Percentiles rank a stretch among this genome's conserved stretches.
phyloP scores from a whole-genome alignment of 2,888 invertebrate species.

The Acanthosepion esculentum region DNA sequence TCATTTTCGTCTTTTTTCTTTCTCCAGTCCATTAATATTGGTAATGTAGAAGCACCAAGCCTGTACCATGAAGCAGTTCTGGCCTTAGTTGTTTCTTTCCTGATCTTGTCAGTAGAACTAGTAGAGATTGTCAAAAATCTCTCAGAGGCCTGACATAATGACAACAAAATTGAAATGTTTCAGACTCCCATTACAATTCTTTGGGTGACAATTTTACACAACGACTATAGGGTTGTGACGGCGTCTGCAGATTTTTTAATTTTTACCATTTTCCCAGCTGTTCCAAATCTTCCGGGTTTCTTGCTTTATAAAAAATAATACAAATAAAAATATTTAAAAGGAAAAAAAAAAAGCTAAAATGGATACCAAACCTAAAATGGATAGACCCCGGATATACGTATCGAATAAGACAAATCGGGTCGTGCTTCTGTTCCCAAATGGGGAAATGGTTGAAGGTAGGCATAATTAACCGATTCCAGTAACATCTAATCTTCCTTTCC shows the following conservation, averaged over 20 bases:
- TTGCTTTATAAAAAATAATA: background rate
- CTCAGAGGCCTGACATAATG: background rate
- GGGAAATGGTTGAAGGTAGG: conserved; percentile 71
- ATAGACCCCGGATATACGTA: conserved; percentile 69
- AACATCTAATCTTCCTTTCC: too few species aligned
- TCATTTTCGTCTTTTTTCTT: background rate
- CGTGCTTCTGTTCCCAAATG: conserved; percentile 70
- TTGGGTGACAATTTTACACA: background rate
- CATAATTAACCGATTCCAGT: conserved; percentile 16
- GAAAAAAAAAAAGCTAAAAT: background rate
- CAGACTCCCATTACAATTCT: background rate
- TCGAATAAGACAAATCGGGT: conserved; percentile 70
- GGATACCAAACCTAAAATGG: conserved; percentile 59
- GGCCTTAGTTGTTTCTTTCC: background rate
- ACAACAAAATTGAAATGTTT: background rate
- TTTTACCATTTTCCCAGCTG: conserved; percentile 16
- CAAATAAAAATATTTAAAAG: background rate
- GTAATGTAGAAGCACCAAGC: background rate
- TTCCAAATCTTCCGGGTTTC: background rate
- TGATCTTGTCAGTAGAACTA: background rate
- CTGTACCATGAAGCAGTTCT: background rate
- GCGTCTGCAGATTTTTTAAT: background rate
- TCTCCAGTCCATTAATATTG: background rate
- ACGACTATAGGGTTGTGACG: background rate
- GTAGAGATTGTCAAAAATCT: conserved; percentile 18